phyloP scores from a whole-genome alignment of 2,888 invertebrate genomes.

The Latrodectus hesperus region DNA sequence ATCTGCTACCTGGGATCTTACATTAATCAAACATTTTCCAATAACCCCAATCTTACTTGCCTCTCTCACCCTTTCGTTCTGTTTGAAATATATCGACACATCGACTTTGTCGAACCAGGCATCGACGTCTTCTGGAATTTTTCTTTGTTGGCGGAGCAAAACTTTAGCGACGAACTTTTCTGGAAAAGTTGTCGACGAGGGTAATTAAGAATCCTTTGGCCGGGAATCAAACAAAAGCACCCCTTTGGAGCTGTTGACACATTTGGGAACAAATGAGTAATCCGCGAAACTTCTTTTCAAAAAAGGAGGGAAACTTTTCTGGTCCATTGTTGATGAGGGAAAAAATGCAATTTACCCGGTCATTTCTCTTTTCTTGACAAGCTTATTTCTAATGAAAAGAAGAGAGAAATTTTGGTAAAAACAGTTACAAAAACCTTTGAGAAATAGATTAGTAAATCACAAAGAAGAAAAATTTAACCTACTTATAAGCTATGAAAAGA shows the following conservation, averaged over 20 bases:
- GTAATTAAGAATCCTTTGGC: conserved; percentile 62
- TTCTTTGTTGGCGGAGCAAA: conserved; percentile 61
- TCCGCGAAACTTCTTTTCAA: conserved; percentile 24
- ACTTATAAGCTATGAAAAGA: too few relatives aligned
- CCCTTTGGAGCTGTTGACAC: conserved; percentile 51
- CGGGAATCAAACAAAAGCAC: conserved; percentile 49
- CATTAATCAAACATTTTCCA: conserved; percentile 59
- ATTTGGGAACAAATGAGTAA: conserved; percentile 41
- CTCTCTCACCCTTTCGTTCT: neutral
- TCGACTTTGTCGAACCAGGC: conserved; percentile 55
- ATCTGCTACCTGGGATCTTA: conserved; percentile 54
- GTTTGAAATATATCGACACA: conserved; percentile 54
- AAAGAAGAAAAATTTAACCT: neutral
- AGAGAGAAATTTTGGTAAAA: conserved; percentile 18
- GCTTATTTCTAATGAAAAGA: conserved; percentile 17
- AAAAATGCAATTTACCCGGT: conserved; percentile 51
- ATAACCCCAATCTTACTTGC: conserved; percentile 46
- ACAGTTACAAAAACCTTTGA: conserved; percentile 54
- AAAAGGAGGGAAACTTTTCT: conserved; percentile 50
- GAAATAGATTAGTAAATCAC: conserved; percentile 60
- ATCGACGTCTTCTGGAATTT: conserved; percentile 30
- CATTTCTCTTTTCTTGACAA: conserved; percentile 62
- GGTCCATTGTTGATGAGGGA: conserved; percentile 37
- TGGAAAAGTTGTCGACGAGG: conserved; percentile 26
- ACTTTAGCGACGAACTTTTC: conserved; percentile 52